These are phyloP conservation scores for Hycleus phaleratus DNA, from an alignment of 1,140 invertebrate genomes.

Conservation along the genomic window DNA sequence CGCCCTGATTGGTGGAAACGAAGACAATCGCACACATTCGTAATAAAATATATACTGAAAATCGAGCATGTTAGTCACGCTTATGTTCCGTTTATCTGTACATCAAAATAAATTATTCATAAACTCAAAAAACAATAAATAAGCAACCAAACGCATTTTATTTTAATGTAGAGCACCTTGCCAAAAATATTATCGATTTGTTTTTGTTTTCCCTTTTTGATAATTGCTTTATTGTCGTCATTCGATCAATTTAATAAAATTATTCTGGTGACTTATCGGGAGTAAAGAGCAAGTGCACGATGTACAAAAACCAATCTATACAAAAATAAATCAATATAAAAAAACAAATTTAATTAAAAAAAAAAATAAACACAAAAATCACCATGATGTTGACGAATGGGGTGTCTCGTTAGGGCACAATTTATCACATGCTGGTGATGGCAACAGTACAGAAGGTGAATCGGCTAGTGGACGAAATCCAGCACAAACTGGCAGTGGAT, in stretches of 20 bases:
- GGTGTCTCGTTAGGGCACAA: constrained; percentile 64
- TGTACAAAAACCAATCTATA: too few relatives aligned
- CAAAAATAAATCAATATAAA: too few relatives aligned
- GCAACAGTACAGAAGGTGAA: constrained; percentile 77
- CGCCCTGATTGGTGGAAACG: constrained; percentile 56
- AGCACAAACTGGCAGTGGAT: constrained; percentile 67
- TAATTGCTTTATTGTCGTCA: too few relatives aligned
- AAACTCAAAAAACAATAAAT: too few relatives aligned
- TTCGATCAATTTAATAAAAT: too few relatives aligned
- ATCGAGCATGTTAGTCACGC: constrained; percentile 20
- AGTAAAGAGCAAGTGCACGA: too few relatives aligned
- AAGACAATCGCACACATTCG: constrained; percentile 44
- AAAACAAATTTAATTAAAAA: too few relatives aligned
- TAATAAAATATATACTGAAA: constrained; percentile 20
- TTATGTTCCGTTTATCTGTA: constrained; percentile 10
- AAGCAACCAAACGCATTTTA: constrained; percentile 4
- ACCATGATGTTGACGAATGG: too few relatives aligned
- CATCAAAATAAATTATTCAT: too few relatives aligned
- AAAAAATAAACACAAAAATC: too few relatives aligned
- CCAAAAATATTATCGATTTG: background rate
- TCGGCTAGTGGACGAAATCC: constrained; percentile 54
- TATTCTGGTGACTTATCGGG: too few relatives aligned
- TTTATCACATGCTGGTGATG: constrained; percentile 73
- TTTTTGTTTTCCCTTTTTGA: too few relatives aligned
- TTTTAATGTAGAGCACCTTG: constrained; percentile 17